phyloP scores from a whole-genome alignment of 2,797 vertebrate species.

The Argya squamiceps region DNA sequence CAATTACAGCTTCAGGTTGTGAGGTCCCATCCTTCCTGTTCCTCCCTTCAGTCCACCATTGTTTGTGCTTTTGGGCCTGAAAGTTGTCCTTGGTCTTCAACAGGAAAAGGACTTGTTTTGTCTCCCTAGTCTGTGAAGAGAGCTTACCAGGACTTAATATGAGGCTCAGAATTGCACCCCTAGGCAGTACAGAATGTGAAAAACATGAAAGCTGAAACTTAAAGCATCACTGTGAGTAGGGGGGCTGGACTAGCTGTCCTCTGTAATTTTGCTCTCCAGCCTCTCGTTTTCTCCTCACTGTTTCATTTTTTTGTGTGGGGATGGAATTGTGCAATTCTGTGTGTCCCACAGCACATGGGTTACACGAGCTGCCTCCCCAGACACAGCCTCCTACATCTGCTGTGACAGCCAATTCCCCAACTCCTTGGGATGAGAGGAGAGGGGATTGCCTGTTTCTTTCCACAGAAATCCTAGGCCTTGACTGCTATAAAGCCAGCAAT shows the following conservation, averaged over 20 bases:
- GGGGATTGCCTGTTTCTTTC: not conserved
- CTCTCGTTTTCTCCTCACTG: not conserved
- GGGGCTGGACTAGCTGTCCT: not conserved
- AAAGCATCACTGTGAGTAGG: not conserved
- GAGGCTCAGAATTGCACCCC: not conserved
- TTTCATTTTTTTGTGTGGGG: not conserved
- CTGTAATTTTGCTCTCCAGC: not conserved
- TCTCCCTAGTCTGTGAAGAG: too few species aligned
- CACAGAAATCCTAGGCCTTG: rapidly evolving
- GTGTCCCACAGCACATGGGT: not conserved
- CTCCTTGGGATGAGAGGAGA: not conserved
- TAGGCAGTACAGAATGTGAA: not conserved
- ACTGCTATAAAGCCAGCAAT: not conserved
- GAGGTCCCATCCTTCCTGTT: too few species aligned
- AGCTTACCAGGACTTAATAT: rapidly evolving
- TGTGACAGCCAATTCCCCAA: rapidly evolving
- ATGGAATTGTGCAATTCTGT: not conserved
- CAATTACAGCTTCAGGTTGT: too few species aligned
- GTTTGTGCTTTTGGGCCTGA: too few species aligned
- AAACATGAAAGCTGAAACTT: not conserved
- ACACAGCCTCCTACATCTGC: not conserved
- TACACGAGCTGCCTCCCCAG: not conserved
- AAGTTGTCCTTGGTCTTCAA: too few species aligned
- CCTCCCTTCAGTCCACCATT: too few species aligned
- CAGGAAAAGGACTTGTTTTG: too few species aligned